phyloP scores from a whole-genome alignment of 2,888 invertebrate genomes.

The Nomada fucata region DNA sequence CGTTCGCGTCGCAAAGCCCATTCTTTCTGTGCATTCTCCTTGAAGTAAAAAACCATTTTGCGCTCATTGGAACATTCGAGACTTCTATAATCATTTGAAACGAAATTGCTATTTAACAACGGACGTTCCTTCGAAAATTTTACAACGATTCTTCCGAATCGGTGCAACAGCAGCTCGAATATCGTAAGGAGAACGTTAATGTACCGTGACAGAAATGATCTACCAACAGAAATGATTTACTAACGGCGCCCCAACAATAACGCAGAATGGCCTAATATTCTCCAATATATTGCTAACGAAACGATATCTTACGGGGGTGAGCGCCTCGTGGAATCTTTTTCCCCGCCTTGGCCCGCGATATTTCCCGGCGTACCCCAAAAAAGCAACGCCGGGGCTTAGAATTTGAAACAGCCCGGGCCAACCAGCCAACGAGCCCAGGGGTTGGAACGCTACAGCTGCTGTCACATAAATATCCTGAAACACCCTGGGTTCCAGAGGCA shows the following conservation, averaged over 20 bases:
- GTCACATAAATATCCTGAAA: slow-evolving; percentile 83
- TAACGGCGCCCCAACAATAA: not conserved
- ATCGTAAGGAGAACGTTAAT: not conserved
- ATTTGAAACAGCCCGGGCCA: slow-evolving; percentile 70
- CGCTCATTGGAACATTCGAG: too few relatives aligned
- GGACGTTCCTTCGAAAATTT: too few relatives aligned
- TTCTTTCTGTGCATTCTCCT: too few relatives aligned
- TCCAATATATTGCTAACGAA: slow-evolving; percentile 23
- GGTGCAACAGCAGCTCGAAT: too few relatives aligned
- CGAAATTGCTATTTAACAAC: too few relatives aligned
- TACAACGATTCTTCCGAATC: too few relatives aligned
- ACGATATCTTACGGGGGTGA: slow-evolving; percentile 14
- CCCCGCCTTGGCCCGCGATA: slow-evolving; percentile 43
- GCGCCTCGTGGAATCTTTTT: slow-evolving; percentile 32
- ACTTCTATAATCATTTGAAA: too few relatives aligned
- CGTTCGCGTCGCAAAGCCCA: too few relatives aligned
- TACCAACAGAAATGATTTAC: slow-evolving; percentile 9
- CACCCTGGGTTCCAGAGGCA: slow-evolving; percentile 79
- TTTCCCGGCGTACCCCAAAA: slow-evolving; percentile 53
- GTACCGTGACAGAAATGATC: not conserved
- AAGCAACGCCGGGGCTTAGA: slow-evolving; percentile 65
- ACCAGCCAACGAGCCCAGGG: slow-evolving; percentile 50
- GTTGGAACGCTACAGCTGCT: slow-evolving; percentile 79
- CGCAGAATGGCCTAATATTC: not conserved
- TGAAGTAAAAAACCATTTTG: too few relatives aligned